Evolutionary conservation across 2,797 vertebrate species (phyloP).

Genomic region (Mergus octosetaceus): DNA sequence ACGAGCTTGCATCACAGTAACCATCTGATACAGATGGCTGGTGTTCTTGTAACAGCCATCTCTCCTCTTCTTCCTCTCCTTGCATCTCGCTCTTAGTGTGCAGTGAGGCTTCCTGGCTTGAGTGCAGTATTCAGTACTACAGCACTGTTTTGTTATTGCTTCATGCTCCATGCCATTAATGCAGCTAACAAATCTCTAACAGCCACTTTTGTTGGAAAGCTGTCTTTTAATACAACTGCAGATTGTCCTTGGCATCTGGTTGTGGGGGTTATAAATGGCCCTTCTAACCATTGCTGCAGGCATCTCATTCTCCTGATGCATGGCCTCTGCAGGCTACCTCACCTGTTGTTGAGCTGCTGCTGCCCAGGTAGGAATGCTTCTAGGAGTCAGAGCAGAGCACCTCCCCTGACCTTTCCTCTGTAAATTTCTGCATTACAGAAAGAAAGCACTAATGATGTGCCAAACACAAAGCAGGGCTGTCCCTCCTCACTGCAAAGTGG

Average conservation of each 20-base stretch:
- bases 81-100: not conserved
- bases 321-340: conserved; percentile 71
- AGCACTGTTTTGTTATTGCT: conserved; percentile 23
- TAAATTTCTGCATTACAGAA: not conserved
- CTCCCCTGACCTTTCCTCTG: not conserved
- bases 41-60: not conserved
- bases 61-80: not conserved
- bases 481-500: not conserved
- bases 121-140: conserved; percentile 28
- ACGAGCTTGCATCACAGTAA: conserved; percentile 75
- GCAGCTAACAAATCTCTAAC: conserved; percentile 22
- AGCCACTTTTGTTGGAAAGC: not conserved
- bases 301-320: conserved; percentile 63
- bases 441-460: not conserved
- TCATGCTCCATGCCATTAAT: conserved; percentile 26
- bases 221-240: not conserved
- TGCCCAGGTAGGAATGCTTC: conserved; percentile 1
- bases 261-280: not conserved
- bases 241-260: conserved; percentile 1
- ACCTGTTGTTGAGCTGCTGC: conserved; percentile 76
- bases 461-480: not conserved
- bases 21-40: conserved; percentile 47
- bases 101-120: not conserved
- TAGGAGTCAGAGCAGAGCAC: conserved; percentile 46
- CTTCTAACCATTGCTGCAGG: conserved; percentile 37